These are phyloP conservation scores for Thamnaconus septentrionalis DNA, from an alignment of 2,113 vertebrate species.

Conservation along the genomic window DNA sequence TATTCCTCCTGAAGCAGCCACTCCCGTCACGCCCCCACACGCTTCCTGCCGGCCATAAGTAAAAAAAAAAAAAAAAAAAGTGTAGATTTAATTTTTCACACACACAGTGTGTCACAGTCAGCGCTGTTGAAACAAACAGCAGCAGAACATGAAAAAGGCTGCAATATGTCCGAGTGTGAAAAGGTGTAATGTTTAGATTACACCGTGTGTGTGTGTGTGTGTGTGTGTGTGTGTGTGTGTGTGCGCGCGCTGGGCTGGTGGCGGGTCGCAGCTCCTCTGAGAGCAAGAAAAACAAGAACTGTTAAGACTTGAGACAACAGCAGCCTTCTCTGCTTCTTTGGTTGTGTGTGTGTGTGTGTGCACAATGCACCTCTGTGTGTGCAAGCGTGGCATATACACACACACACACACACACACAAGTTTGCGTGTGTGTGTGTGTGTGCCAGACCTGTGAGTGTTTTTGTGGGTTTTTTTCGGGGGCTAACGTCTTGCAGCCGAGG, in stretches of 20 bases:
- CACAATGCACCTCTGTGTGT: constrained; percentile 49
- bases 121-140: neutral
- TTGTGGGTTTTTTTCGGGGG: constrained; percentile 2
- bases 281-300: constrained; percentile 66
- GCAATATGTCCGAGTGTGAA: neutral
- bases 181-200: neutral
- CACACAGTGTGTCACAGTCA: no score
- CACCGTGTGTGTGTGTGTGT: no score
- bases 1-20: no score
- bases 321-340: constrained; percentile 39
- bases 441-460: constrained; percentile 20
- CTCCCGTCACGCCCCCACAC: no score
- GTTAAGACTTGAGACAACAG: constrained; percentile 67
- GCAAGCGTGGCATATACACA: neutral
- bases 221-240: neutral
- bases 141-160: neutral
- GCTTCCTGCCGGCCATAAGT: no score
- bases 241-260: constrained; percentile 53
- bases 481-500: constrained; percentile 25
- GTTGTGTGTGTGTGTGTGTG: constrained; percentile 20
- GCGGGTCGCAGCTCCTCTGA: constrained; percentile 42
- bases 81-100: no score
- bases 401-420: neutral
- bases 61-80: no score
- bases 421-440: constrained; percentile 11